These are phyloP conservation scores for Oligia strigilis DNA, from an alignment of 2,888 invertebrate species.

Conservation along the genomic window DNA sequence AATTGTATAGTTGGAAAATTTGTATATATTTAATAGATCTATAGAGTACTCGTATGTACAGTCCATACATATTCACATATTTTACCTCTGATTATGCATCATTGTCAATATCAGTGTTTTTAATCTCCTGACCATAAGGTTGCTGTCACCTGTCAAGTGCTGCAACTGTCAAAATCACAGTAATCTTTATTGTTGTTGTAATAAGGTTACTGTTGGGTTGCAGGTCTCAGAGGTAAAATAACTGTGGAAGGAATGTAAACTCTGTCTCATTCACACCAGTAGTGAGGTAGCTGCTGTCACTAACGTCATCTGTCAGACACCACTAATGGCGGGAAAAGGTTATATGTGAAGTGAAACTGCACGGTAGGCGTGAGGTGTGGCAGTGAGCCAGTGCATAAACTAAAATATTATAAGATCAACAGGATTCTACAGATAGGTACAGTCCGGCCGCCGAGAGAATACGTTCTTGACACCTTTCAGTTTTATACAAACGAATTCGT, in stretches of 20 bases:
- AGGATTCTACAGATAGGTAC: background rate
- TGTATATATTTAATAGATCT: no score
- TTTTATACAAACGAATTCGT: background rate
- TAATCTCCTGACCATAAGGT: no score
- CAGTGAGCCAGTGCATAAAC: background rate
- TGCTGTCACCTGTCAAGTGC: no score
- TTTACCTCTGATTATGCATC: no score
- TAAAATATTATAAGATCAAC: background rate
- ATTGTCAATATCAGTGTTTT: no score
- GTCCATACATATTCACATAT: no score
- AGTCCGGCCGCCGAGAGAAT: background rate
- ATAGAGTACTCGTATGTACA: no score
- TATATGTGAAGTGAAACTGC: background rate
- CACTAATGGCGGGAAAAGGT: background rate
- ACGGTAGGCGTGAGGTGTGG: background rate
- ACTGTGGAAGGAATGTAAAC: no score
- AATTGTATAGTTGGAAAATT: background rate
- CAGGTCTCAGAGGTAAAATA: no score
- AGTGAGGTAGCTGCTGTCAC: background rate
- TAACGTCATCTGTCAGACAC: background rate
- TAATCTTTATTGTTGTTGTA: no score
- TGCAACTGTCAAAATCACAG: no score
- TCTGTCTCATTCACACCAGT: background rate
- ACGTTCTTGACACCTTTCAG: background rate
- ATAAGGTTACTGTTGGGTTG: no score